Conservation (phyloP, 2,113 vertebrate species). For the Lethenteron camtschaticum region DNA sequence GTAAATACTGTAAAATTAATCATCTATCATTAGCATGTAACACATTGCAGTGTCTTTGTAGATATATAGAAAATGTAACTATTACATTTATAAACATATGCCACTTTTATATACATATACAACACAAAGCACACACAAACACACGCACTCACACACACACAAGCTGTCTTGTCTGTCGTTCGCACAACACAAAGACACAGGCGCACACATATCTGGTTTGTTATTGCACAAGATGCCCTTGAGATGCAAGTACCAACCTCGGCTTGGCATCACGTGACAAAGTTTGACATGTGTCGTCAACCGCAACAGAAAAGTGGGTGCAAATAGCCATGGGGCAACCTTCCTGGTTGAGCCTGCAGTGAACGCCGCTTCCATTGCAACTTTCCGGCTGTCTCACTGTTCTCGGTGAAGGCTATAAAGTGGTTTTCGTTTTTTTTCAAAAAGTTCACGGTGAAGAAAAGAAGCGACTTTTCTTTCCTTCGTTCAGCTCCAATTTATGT, state of each 20-base stretch:
- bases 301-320: slow-evolving; percentile 99
- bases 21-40: too few species aligned
- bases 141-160: not conserved
- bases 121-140: not conserved
- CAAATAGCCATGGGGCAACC: slow-evolving; percentile 84
- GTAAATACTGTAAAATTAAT: too few species aligned
- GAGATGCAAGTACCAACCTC: slow-evolving; percentile 22
- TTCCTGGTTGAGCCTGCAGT: not conserved
- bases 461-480: too few species aligned
- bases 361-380: too few species aligned
- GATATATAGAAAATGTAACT: not conserved
- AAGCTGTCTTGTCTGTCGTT: not conserved
- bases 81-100: not conserved
- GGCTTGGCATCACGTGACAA: slow-evolving; percentile 65
- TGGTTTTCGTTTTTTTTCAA: too few species aligned
- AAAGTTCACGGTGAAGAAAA: too few species aligned
- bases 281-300: slow-evolving; percentile 94
- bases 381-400: too few species aligned
- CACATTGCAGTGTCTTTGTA: not conserved
- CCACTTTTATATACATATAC: not conserved
- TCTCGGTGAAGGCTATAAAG: too few species aligned
- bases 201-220: too few species aligned
- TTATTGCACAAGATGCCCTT: too few species aligned
- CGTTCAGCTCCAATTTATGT: too few species aligned
- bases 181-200: too few species aligned